These are phyloP conservation scores for Macrotus californicus DNA, from an alignment of 2,113 vertebrate species.

Conservation along the genomic window DNA sequence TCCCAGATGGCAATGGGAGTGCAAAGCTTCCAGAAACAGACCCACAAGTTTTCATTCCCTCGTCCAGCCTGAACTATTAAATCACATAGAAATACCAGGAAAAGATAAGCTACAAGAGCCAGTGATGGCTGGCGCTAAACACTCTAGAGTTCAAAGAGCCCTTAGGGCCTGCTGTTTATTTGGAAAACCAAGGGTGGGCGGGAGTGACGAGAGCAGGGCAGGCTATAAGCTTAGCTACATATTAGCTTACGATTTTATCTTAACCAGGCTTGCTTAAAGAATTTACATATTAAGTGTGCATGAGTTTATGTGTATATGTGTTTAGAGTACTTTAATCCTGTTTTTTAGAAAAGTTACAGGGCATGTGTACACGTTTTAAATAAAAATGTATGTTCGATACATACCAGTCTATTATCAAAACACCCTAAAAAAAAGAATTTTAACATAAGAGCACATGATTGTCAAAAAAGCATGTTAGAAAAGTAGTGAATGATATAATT, in stretches of 20 bases:
- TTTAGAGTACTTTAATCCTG: neutral
- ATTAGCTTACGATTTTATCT: constrained; percentile 56
- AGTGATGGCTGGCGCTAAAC: constrained; percentile 61
- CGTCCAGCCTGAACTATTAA: constrained; percentile 62
- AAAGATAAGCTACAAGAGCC: constrained; percentile 68
- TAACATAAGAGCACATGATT: neutral
- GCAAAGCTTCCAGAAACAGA: constrained; percentile 31
- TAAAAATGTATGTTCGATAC: constrained; percentile 15
- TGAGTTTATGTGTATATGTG: neutral
- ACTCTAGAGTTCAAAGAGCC: constrained; percentile 65
- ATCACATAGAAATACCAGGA: constrained; percentile 65
- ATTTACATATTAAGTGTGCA: constrained; percentile 3
- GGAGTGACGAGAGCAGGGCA: neutral
- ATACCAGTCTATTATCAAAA: constrained; percentile 1
- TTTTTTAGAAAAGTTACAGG: neutral
- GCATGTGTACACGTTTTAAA: neutral
- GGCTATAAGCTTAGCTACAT: constrained; percentile 32
- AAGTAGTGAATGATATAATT: neutral
- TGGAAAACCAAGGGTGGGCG: constrained; percentile 42
- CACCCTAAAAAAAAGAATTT: neutral
- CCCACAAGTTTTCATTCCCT: constrained; percentile 55
- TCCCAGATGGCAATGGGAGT: constrained; percentile 38
- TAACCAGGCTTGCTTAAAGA: neutral
- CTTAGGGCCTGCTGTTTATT: constrained; percentile 63
- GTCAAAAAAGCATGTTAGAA: neutral